Evolutionary conservation across 2,797 vertebrate genomes (phyloP).

Genomic region (Neosalanx taihuensis): DNA sequence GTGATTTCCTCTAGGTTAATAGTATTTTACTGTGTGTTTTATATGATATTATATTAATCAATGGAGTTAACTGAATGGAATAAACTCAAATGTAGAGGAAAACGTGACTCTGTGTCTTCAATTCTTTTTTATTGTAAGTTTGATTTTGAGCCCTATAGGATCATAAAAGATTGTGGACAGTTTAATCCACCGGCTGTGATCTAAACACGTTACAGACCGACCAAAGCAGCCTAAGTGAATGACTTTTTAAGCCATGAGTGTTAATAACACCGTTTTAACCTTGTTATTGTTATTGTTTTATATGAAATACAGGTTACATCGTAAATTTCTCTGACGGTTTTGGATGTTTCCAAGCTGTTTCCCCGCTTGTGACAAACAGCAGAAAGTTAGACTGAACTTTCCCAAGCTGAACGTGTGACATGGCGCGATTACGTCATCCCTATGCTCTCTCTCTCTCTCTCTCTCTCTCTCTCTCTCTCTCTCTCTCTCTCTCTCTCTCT

Average conservation of each 20-base stretch:
- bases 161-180: background rate
- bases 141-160: background rate
- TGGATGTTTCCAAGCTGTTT: background rate
- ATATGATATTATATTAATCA: slow-evolving; percentile 55
- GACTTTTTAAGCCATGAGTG: too few relatives aligned
- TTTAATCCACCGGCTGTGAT: background rate
- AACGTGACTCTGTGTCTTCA: background rate
- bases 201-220: background rate
- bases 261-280: too few relatives aligned
- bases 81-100: slow-evolving; percentile 25
- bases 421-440: slow-evolving; percentile 69
- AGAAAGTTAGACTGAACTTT: slow-evolving; percentile 27
- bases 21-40: slow-evolving; percentile 62
- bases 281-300: too few relatives aligned
- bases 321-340: too few relatives aligned
- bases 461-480: slow-evolving; percentile 22
- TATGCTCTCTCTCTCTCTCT: slow-evolving; percentile 7
- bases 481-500: slow-evolving; percentile 17
- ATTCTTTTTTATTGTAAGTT: background rate
- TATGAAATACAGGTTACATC: too few relatives aligned
- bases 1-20: slow-evolving; percentile 18
- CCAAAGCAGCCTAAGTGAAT: too few relatives aligned
- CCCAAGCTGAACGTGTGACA: slow-evolving; percentile 22
- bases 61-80: slow-evolving; percentile 34
- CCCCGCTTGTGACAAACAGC: background rate